phyloP scores from a whole-genome alignment of 53 echinoderm and acorn worm species.

The Astropecten irregularis region DNA sequence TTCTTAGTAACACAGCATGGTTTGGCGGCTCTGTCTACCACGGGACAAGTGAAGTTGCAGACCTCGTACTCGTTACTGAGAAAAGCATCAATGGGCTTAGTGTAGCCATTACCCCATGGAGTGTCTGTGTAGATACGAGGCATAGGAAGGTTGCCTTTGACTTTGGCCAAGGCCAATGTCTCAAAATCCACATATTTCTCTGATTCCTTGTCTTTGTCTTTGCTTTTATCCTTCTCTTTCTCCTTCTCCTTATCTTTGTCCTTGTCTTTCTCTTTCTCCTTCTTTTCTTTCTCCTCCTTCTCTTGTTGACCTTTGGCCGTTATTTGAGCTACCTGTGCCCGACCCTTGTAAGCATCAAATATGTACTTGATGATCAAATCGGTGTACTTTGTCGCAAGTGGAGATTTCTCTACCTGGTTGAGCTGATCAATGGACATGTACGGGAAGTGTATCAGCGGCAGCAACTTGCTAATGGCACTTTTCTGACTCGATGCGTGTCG shows the following conservation, averaged over 20 bases:
- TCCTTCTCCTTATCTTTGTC: neutral
- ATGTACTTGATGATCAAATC: slow-evolving; percentile 39
- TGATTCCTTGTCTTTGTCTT: too few relatives aligned
- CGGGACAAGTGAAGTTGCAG: slow-evolving; percentile 23
- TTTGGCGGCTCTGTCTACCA: slow-evolving; percentile 3
- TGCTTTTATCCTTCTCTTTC: too few relatives aligned
- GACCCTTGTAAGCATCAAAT: slow-evolving; percentile 31
- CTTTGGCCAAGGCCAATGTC: neutral
- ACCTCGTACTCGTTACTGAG: slow-evolving; percentile 17
- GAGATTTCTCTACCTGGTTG: neutral
- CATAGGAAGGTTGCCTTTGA: neutral
- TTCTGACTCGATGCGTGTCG: slow-evolving; percentile 20
- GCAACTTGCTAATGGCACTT: slow-evolving; percentile 11
- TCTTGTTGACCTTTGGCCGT: neutral
- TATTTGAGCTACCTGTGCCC: slow-evolving; percentile 1
- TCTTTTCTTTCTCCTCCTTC: neutral
- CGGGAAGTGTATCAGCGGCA: slow-evolving; percentile 16
- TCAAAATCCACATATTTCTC: neutral
- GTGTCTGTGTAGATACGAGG: slow-evolving; percentile 18
- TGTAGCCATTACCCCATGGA: slow-evolving; percentile 34
- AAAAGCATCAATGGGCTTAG: slow-evolving; percentile 3
- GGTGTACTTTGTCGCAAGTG: neutral
- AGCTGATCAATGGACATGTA: slow-evolving; percentile 31
- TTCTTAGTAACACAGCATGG: neutral
- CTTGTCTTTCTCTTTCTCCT: neutral